phyloP scores from a whole-genome alignment of 2,888 invertebrate species.

The Gisinianus flammeolus region DNA sequence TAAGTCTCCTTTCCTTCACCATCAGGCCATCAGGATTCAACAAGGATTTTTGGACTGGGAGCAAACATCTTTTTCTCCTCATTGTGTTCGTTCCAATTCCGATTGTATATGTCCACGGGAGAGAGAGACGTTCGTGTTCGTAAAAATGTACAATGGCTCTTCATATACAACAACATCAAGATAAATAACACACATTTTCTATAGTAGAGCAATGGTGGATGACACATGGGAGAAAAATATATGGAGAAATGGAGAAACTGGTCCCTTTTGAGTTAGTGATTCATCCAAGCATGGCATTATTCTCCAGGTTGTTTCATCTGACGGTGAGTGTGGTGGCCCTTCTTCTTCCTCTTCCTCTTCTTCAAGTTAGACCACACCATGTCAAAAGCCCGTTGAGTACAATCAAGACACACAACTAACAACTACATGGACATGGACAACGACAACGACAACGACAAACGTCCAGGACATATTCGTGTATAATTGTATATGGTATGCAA shows the following conservation, averaged over 20 bases:
- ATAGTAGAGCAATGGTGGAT: no score
- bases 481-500: no score
- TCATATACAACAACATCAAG: conserved; percentile 8
- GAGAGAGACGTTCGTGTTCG: not conserved
- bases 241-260: no score
- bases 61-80: not conserved
- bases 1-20: not conserved
- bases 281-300: conserved; percentile 16
- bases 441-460: no score
- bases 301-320: conserved; percentile 13
- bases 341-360: no score
- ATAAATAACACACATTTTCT: conserved; percentile 8
- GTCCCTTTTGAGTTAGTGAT: conserved; percentile 10
- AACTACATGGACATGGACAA: not conserved
- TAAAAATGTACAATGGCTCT: not conserved
- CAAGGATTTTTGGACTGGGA: not conserved
- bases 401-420: not conserved
- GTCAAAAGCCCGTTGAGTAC: not conserved
- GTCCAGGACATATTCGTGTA: no score
- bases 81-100: not conserved
- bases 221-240: not conserved
- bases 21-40: not conserved
- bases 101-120: not conserved
- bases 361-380: conserved; percentile 16
- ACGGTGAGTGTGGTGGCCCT: conserved; percentile 13